Base-by-base conservation (phyloP, 37 sponge, comb jelly and placozoan species). In the Petrosia ficiformis region DNA sequence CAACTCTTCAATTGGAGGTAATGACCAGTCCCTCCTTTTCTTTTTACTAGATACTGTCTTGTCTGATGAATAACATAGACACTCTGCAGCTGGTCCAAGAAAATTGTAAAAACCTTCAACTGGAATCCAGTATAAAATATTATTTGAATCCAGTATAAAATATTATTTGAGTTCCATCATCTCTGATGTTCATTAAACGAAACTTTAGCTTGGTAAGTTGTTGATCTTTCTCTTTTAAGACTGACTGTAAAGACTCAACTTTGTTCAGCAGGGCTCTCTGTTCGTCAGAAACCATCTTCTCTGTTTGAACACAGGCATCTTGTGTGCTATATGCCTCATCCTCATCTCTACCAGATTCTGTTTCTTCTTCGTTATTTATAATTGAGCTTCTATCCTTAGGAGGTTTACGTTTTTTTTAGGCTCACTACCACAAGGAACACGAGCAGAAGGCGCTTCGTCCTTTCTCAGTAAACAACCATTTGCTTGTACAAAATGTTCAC, bases 141-240 rank as follows among this genome's bases (percentile, higher is more conserved):
- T 58, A 57, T 4, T 68, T 44, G 48, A 82, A 82, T 25, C 83
- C 83, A 38, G 83, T 74, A 44, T 75, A 82, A 32, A 82, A 82
- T 34, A 36, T 41, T 21, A 82, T 76, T 36, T 67, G 74, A 34
- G 21, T 40, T 10, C 75, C 83, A 67, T 82, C 75, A 57, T 66
- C 16, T 10, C 10, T 48, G 14, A 48, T 19, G 54, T 48, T 48
- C 10, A 16, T 19, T 48, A 48, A 16, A 10, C 54, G 10, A 48
- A 48, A 48, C 54, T 48, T 10, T 48, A 16, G 14, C 54, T 48
- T 48, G 10, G 10, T n/a, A n/a, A n/a, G n/a, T n/a, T n/a, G n/a
- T n/a, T n/a, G n/a, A n/a, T 48, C 54, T 48, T 16, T 48, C 54
- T 48, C 54, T n/a, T n/a, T n/a, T 48, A 48, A 48, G 14, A 48